Evolutionary conservation across 2,888 invertebrate species (phyloP), one percentile per base, ranked within the genome.

Genomic region (Cantharis nigra): DNA sequence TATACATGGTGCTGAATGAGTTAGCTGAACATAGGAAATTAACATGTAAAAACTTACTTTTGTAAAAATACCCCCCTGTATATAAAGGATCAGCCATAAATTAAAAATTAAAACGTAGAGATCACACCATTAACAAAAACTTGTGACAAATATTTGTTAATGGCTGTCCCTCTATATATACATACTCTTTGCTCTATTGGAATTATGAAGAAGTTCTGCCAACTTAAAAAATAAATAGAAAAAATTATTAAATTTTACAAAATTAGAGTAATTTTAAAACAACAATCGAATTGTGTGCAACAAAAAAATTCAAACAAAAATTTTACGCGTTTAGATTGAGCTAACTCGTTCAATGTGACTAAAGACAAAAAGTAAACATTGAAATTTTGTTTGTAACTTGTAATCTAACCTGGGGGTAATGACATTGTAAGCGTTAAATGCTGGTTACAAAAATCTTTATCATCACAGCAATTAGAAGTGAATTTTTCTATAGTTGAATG

Each of bases 381-480:
- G 65, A 74, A 74, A 67, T 72, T 75, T 76, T 73, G 14, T 23
- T 49, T 63, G 69, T 23, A 71, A 33, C 69, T 69, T 71, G 72
- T 49, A 72, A 71, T 80, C 81, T 82, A 81, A 81, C 82, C 81
- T 82, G 76, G 70, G 23, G 80, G 73, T 23, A 79, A 69, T 33
- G 79, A 83, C 70, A 86, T 80, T 72, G 84, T 81, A 75, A 91
- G 90, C 78, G 86, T 88, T 85, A 91, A 85, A 81, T 89, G 85
- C 81, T 85, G 86, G 88, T 93, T 94, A 92, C 95, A 95, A 91
- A 90, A 92, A 91, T 94, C 93, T 88, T 90, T 90, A 85, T 90
- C 87, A 78, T 88, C 88, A 90, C 94, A 94, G 92, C 94, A 94
- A 83, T 86, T 86, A 81, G 90, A 83, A 69, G 82, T 88, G 85